Evolutionary conservation across 2,113 vertebrate genomes (phyloP).

Genomic region (Xiphophorus hellerii): DNA sequence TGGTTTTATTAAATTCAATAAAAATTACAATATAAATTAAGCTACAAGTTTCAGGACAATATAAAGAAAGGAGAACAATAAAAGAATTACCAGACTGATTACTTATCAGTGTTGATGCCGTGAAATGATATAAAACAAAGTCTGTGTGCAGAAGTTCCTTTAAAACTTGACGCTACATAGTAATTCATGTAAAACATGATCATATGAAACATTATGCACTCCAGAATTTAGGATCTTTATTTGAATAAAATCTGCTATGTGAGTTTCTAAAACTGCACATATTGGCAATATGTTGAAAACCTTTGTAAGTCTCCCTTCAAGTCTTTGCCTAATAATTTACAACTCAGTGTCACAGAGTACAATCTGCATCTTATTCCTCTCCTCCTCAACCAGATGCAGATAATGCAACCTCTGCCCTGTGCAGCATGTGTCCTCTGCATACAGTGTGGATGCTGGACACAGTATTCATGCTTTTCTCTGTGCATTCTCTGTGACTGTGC

Average conservation of each 20-base stretch:
- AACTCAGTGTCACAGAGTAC: background rate
- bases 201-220: background rate
- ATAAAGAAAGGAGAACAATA: background rate
- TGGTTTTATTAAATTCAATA: background rate
- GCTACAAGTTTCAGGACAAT: too few relatives aligned
- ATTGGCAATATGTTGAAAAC: background rate
- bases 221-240: background rate
- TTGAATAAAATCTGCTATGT: background rate
- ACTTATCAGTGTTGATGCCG: too few relatives aligned
- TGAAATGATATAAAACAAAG: background rate
- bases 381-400: background rate
- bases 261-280: background rate
- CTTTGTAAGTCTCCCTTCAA: background rate
- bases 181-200: background rate
- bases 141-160: background rate
- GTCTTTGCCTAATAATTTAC: background rate
- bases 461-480: constrained; percentile 35
- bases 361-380: background rate
- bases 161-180: background rate
- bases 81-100: background rate
- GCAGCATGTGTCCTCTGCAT: background rate
- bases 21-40: too few relatives aligned
- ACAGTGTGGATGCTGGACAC: constrained; percentile 12
- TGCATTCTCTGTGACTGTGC: constrained; percentile 51
- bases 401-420: background rate